Evolutionary conservation across 1,140 invertebrate genomes (phyloP).

Genomic region (Spodoptera litura): DNA sequence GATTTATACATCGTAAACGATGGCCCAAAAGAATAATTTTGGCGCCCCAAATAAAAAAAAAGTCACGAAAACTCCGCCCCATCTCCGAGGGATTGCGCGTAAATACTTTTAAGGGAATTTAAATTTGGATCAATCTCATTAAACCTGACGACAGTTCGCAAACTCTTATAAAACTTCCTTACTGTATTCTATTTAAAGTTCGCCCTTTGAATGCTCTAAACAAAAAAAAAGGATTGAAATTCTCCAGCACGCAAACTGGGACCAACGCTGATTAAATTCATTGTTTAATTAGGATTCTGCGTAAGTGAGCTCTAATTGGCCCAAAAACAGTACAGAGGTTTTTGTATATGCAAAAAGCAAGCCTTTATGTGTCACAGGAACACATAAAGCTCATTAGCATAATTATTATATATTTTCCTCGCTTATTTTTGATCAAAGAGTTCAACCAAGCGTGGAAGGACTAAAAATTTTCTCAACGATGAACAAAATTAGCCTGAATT

Average conservation of each 20-base stretch:
- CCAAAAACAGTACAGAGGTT: not conserved
- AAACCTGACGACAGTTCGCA: constrained; percentile 36
- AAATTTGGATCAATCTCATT: constrained; percentile 46
- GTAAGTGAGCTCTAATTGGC: constrained; percentile 17
- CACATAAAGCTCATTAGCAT: constrained; percentile 17
- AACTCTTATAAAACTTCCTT: constrained; percentile 31
- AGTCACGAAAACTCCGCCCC: constrained; percentile 19
- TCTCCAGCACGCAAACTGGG: not conserved
- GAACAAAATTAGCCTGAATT: constrained; percentile 34
- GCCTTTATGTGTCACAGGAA: not conserved
- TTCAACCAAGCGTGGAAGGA: constrained; percentile 11
- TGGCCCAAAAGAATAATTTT: constrained; percentile 30
- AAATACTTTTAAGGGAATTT: constrained; percentile 43
- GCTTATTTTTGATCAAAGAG: constrained; percentile 29
- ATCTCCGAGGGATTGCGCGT: constrained; percentile 19
- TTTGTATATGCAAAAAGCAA: constrained; percentile 3
- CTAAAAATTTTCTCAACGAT: constrained; percentile 18
- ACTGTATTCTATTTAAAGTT: constrained; percentile 41
- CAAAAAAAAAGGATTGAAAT: constrained; percentile 25
- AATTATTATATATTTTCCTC: constrained; percentile 27
- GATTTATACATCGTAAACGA: constrained; percentile 26
- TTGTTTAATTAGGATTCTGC: constrained; percentile 23
- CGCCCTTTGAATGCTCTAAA: constrained; percentile 1
- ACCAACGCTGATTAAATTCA: constrained; percentile 15
- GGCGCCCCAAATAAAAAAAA: not conserved